These are phyloP conservation scores for Pristionchus mayeri DNA, from an alignment of 2,888 invertebrate genomes.

Conservation along the genomic window DNA sequence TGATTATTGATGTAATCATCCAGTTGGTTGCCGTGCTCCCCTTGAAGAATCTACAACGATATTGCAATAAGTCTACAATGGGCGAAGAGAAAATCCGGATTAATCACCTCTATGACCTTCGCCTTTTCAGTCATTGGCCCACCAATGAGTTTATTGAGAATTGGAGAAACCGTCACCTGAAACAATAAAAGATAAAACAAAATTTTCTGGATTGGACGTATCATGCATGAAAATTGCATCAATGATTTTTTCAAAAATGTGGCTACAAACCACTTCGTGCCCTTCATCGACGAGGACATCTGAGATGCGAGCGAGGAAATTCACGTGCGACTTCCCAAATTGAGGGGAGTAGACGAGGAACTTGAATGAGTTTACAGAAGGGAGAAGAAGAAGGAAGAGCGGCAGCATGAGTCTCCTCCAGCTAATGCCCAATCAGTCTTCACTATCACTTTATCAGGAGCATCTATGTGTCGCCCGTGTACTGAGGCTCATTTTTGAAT, in stretches of 20 bases:
- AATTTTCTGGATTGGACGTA: not conserved
- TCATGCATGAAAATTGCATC: not conserved
- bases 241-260: not conserved
- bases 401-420: not conserved
- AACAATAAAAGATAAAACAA: too few relatives aligned
- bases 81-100: not conserved
- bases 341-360: not conserved
- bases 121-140: constrained; percentile 18
- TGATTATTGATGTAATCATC: not conserved
- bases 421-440: too few relatives aligned
- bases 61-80: not conserved
- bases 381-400: not conserved
- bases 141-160: not conserved
- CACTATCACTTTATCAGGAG: too few relatives aligned
- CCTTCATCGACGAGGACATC: constrained; percentile 7
- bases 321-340: constrained; percentile 6
- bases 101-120: constrained; percentile 12
- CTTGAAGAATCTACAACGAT: not conserved
- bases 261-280: constrained; percentile 5
- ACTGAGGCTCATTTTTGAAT: too few relatives aligned
- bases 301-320: not conserved
- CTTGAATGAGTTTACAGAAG: not conserved
- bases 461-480: too few relatives aligned
- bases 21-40: not conserved
- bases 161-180: constrained; percentile 19